phyloP scores from a whole-genome alignment of 1,140 invertebrate species.

The Ptiloglossa arizonensis region DNA sequence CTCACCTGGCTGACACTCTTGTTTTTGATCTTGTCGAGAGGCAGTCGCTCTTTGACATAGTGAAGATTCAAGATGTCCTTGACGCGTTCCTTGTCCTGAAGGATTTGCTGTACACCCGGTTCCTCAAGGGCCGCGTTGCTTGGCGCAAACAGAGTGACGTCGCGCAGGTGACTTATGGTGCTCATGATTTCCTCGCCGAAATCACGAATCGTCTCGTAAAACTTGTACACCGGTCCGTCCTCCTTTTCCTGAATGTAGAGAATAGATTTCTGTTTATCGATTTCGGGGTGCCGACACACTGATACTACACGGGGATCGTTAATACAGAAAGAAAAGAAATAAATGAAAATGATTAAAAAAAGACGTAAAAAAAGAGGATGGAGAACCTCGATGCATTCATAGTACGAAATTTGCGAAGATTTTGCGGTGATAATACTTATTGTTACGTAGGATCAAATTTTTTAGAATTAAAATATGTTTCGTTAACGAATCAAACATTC shows the following conservation, averaged over 20 bases:
- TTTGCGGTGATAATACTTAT: not conserved
- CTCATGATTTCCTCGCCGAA: constrained; percentile 88
- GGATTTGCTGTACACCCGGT: constrained; percentile 86
- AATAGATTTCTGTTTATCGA: constrained; percentile 62
- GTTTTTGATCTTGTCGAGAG: constrained; percentile 88
- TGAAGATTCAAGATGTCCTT: constrained; percentile 91
- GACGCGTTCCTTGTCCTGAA: constrained; percentile 86
- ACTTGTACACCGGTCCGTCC: constrained; percentile 90
- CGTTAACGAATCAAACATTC: no score
- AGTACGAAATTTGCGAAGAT: constrained; percentile 26
- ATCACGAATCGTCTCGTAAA: constrained; percentile 90
- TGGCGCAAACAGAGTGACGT: constrained; percentile 93
- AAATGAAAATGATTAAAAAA: constrained; percentile 17
- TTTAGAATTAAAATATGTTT: no score
- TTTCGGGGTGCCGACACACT: not conserved
- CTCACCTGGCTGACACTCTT: constrained; percentile 87
- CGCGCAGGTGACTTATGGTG: constrained; percentile 86
- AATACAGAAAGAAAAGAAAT: constrained; percentile 1
- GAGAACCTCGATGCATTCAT: not conserved
- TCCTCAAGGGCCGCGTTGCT: constrained; percentile 91
- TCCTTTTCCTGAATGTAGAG: constrained; percentile 85
- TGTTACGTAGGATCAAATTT: no score
- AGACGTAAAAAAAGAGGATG: not conserved
- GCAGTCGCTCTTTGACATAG: constrained; percentile 87
- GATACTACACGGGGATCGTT: constrained; percentile 33